These are phyloP conservation scores for Labeo rohita DNA, from an alignment of 2,113 vertebrate genomes.

Conservation along the genomic window DNA sequence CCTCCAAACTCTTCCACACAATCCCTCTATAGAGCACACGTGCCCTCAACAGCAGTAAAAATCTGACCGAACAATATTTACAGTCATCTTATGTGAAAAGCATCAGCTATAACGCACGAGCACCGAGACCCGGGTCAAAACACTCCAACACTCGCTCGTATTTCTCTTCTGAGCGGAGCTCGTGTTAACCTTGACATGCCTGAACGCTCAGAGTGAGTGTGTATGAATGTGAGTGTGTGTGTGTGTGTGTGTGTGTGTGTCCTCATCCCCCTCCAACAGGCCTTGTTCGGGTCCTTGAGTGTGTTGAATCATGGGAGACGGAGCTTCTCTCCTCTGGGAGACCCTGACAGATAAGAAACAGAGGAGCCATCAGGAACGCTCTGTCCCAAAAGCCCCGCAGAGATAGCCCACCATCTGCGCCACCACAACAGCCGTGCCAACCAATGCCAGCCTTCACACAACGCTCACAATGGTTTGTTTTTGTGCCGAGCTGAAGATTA, in stretches of 20 bases:
- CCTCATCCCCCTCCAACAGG: slow-evolving; percentile 72
- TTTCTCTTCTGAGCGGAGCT: slow-evolving; percentile 12
- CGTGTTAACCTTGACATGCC: slow-evolving; percentile 70
- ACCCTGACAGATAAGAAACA: slow-evolving; percentile 79
- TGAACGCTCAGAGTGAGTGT: slow-evolving; percentile 47
- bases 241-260: slow-evolving; percentile 67
- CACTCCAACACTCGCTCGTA: slow-evolving; percentile 19
- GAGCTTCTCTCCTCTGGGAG: slow-evolving; percentile 70
- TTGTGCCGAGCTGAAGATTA: slow-evolving; percentile 41
- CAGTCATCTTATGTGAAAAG: not conserved
- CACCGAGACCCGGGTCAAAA: not conserved
- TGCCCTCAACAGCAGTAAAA: slow-evolving; percentile 14
- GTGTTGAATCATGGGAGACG: slow-evolving; percentile 65
- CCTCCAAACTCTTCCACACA: too few relatives aligned
- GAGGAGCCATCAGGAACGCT: slow-evolving; percentile 74
- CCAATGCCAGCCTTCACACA: slow-evolving; percentile 49
- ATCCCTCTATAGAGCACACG: not conserved
- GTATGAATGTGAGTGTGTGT: slow-evolving; percentile 44
- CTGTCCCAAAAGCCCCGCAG: slow-evolving; percentile 70
- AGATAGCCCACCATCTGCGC: slow-evolving; percentile 69
- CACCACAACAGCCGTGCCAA: slow-evolving; percentile 47
- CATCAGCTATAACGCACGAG: slow-evolving; percentile 6
- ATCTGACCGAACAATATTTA: slow-evolving; percentile 6
- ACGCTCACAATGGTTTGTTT: slow-evolving; percentile 35
- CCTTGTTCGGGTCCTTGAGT: slow-evolving; percentile 88